A percentile compares a stretch with the other conserved stretches of the same genome.
Evolutionary conservation across 2,113 vertebrate species (phyloP).

Genomic region (Numida meleagris): DNA sequence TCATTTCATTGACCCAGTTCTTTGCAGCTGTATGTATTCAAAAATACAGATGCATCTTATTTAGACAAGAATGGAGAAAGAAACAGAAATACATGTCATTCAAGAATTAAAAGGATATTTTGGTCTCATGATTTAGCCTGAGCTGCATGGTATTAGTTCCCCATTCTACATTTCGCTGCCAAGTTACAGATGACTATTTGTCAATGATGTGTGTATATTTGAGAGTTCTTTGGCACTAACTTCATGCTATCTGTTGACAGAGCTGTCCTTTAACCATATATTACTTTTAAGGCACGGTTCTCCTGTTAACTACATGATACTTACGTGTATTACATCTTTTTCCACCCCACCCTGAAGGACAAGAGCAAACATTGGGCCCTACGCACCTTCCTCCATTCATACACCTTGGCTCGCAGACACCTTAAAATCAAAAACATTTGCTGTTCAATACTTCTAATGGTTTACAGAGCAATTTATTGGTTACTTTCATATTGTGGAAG

Average conservation of each 20-base stretch:
- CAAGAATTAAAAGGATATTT: neutral
- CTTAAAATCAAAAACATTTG: constrained; percentile 66
- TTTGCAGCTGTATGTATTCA: neutral
- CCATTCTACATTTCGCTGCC: neutral
- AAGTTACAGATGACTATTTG: neutral
- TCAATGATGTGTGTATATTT: neutral
- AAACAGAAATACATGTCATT: neutral
- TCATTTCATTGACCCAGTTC: neutral
- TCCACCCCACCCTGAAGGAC: constrained; percentile 90
- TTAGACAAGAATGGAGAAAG: neutral
- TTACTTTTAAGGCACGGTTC: neutral
- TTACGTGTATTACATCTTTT: constrained; percentile 84
- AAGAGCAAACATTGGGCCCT: constrained; percentile 87
- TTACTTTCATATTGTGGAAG: neutral
- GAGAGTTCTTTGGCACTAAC: neutral
- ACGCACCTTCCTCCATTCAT: constrained; percentile 92
- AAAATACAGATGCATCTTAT: neutral
- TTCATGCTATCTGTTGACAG: neutral
- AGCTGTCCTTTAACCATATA: neutral
- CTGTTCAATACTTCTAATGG: neutral
- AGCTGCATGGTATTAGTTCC: neutral
- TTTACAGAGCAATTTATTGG: neutral
- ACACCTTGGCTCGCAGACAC: constrained; percentile 90
- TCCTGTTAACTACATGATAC: constrained; percentile 48
- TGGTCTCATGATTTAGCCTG: neutral